phyloP scores from a whole-genome alignment of 1,140 invertebrate species.

The Cotesia vestalis region DNA sequence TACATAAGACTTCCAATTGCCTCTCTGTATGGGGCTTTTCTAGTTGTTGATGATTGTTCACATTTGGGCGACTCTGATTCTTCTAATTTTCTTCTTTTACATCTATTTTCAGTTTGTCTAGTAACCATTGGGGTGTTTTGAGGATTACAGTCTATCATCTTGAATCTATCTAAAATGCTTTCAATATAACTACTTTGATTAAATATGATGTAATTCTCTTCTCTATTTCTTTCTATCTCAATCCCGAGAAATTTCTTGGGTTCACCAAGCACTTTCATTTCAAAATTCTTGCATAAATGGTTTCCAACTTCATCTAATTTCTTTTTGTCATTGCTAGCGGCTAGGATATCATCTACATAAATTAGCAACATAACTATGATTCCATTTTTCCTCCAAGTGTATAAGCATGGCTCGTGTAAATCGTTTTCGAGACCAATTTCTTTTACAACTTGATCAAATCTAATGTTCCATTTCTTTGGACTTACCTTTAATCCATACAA shows the following conservation, averaged over 20 bases:
- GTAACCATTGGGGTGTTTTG: conserved; percentile 28
- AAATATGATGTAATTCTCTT: conserved; percentile 25
- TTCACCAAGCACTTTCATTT: conserved; percentile 25
- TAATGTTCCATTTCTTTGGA: conserved; percentile 6
- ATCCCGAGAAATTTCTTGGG: conserved; percentile 31
- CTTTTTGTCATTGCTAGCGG: conserved; percentile 22
- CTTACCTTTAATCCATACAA: conserved; percentile 43
- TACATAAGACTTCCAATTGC: no score
- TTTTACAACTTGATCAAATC: conserved; percentile 38
- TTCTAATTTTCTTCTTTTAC: conserved; percentile 53
- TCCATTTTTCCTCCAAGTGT: conserved; percentile 44
- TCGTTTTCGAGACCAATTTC: no score
- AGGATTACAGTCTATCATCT: conserved; percentile 20
- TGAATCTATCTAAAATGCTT: conserved; percentile 31
- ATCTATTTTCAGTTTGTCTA: conserved; percentile 40
- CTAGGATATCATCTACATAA: conserved; percentile 34
- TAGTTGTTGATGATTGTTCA: conserved; percentile 51
- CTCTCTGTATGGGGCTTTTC: no score
- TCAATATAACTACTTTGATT: conserved; percentile 25
- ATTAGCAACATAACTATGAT: conserved; percentile 22
- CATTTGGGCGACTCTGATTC: conserved; percentile 60
- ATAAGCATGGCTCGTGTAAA: conserved; percentile 49
- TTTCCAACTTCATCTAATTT: conserved; percentile 24
- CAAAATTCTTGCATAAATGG: conserved; percentile 22
- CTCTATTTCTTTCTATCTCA: conserved; percentile 21